phyloP scores from a whole-genome alignment of 2,113 vertebrate genomes.

The Hyla sarda region DNA sequence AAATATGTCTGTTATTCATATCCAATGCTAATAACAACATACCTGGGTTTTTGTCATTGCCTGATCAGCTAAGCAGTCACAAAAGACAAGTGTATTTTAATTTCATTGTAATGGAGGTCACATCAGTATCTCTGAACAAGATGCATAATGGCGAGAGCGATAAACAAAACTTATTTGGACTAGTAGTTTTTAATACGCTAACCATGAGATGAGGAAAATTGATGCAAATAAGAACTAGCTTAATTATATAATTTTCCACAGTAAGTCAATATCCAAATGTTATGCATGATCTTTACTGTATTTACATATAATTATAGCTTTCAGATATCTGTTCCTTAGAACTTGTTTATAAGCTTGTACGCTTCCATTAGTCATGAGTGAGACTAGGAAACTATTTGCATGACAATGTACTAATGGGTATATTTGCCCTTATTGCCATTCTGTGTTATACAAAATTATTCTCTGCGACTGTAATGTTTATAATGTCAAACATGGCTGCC shows the following conservation, averaged over 20 bases:
- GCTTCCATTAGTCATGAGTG: conserved; percentile 22
- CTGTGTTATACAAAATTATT: not conserved
- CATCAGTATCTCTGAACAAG: not conserved
- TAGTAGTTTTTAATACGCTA: conserved; percentile 5
- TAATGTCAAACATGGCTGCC: conserved; percentile 9
- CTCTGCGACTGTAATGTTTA: not conserved
- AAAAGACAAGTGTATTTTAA: not conserved
- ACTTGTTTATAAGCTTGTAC: conserved; percentile 31
- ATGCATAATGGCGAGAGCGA: not conserved
- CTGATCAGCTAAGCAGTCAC: not conserved
- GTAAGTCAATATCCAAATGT: conserved; percentile 28
- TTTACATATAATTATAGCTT: conserved; percentile 41
- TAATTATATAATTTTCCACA: conserved; percentile 40
- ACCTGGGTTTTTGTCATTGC: not conserved
- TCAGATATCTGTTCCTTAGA: not conserved
- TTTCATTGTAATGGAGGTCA: not conserved
- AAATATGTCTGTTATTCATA: not conserved
- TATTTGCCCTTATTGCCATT: not conserved
- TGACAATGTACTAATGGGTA: conserved; percentile 12
- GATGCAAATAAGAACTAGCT: conserved; percentile 39
- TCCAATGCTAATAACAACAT: not conserved
- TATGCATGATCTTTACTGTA: conserved; percentile 26
- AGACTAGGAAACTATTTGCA: not conserved
- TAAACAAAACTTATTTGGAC: conserved; percentile 21
- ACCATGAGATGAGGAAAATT: conserved; percentile 2